Base-by-base conservation (phyloP, 2,113 vertebrate species). In the Plecotus auritus region DNA sequence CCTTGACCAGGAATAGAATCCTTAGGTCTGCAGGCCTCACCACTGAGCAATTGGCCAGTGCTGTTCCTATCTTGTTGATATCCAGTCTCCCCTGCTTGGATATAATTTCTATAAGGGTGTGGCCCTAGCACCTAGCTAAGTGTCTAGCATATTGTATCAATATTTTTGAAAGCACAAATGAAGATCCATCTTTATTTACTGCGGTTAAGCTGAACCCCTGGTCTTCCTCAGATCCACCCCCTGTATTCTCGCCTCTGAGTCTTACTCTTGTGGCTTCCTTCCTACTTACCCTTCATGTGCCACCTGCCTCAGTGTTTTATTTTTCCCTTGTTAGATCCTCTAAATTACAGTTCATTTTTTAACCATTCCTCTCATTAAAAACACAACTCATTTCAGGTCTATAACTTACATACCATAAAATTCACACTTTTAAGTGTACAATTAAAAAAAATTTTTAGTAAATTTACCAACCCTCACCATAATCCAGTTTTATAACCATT, bases 81-180 rank as follows among this genome's bases (percentile, higher is more conserved):
- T 56, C 28, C 9, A 30, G 30, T 10, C 3, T 77, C 28, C 77
- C n/a, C 54, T 37, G 7, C 42, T 3, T 1, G 49, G 32, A 47
- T 7, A 42, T 47, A 4, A 23, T n/a, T 77, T n/a, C 88, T 22
- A 0, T 4, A 51, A 7, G 10, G 40, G 14, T 9, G 7, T 22
- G 12, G 61, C 16, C 59, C 47, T 12, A 59, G 76, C 9, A 11
- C 9, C 26, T 5, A 40, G 59, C 56, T 0, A 2, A 45, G 47
- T 9, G 14, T 17, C 11, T 17, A 1, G 1, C 56, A 10, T 9
- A 0, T 22, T 3, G 18, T 8, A 2, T 47, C 66, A n/a, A 0
- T 23, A 8, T 23, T n/a, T 54, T 3, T 69, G 37, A 28, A 26
- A 7, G 73, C 86, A 28, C 22, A 59, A 49, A 49, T 12, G 56